These are phyloP conservation scores for Apodemus agrarius DNA, from an alignment of 2,797 vertebrate species.

Conservation along the genomic window DNA sequence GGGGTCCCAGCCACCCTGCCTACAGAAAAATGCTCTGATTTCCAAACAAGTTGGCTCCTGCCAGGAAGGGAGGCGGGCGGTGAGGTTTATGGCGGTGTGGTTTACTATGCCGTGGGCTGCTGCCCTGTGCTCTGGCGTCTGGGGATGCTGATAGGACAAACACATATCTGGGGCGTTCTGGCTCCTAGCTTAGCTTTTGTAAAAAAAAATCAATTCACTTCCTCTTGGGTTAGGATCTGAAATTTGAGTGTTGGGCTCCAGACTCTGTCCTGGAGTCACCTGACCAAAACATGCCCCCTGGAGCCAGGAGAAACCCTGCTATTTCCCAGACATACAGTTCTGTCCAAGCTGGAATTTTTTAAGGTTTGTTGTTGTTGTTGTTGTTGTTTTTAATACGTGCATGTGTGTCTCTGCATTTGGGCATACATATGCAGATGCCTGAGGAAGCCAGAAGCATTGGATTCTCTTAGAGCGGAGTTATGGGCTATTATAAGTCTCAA, in stretches of 20 bases:
- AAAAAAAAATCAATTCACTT: not conserved
- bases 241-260: not conserved
- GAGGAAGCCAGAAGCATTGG: not conserved
- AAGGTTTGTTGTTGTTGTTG: not conserved
- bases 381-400: not conserved
- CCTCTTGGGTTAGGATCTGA: no score
- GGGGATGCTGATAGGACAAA: not conserved
- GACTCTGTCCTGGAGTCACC: not conserved
- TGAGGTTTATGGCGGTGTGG: not conserved
- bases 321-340: rapidly evolving
- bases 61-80: no score
- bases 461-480: not conserved
- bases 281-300: not conserved
- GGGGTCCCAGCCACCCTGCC: not conserved
- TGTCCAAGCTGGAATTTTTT: not conserved
- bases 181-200: not conserved
- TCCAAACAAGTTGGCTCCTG: not conserved
- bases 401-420: not conserved
- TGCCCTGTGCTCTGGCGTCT: not conserved
- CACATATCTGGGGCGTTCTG: not conserved
- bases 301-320: rapidly evolving
- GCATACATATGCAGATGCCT: no score
- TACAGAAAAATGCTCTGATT: not conserved
- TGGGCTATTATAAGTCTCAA: no score
- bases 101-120: not conserved